phyloP scores from a whole-genome alignment of 1,140 invertebrate genomes.

The Vanessa tameamea region DNA sequence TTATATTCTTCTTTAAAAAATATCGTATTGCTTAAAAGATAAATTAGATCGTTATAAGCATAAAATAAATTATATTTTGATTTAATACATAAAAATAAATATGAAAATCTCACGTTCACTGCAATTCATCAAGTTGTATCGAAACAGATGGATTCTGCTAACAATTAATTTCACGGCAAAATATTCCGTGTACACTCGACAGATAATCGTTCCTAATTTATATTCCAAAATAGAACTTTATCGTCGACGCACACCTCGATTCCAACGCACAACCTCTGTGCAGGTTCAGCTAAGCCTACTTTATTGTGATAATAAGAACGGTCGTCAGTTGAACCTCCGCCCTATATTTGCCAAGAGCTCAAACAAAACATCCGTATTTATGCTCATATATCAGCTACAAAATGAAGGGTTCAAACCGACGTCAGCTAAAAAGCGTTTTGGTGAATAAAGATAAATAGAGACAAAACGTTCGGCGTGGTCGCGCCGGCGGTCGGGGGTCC shows the following conservation, averaged over 20 bases:
- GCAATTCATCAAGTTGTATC: too few species aligned
- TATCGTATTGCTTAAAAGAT: too few species aligned
- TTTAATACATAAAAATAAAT: too few species aligned
- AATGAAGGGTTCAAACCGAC: constrained; percentile 17
- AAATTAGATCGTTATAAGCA: too few species aligned
- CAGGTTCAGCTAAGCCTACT: not conserved
- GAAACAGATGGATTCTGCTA: too few species aligned
- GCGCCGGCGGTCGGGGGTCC: not conserved
- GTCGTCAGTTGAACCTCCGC: not conserved
- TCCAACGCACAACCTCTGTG: not conserved
- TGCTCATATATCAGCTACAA: constrained; percentile 12
- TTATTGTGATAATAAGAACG: constrained; percentile 5
- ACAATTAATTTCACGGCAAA: too few species aligned
- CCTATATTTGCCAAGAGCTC: constrained; percentile 18
- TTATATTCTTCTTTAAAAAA: too few species aligned
- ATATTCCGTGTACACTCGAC: too few species aligned
- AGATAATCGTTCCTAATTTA: too few species aligned
- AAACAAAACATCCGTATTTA: constrained; percentile 20
- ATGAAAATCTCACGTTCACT: too few species aligned
- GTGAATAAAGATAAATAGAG: constrained; percentile 23
- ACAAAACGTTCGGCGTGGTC: constrained; percentile 1
- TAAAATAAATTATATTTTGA: too few species aligned
- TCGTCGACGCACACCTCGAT: not conserved
- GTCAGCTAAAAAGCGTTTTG: constrained; percentile 17
- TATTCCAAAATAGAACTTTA: not conserved